These are phyloP conservation scores for Spondyliosoma cantharus DNA, from an alignment of 2,797 vertebrate species.

Conservation along the genomic window DNA sequence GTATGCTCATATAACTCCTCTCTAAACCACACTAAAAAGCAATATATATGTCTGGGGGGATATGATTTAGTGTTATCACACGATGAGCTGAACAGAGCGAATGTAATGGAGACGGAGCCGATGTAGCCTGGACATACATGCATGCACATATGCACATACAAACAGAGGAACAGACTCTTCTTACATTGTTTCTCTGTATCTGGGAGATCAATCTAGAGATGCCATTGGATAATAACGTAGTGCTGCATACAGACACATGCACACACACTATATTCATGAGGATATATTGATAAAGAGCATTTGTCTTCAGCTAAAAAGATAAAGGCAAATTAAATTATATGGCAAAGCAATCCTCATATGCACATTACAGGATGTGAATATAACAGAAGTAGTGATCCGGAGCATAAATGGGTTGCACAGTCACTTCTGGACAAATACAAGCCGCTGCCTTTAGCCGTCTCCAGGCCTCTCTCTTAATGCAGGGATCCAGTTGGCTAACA, in stretches of 20 bases:
- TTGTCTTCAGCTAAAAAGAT: slow-evolving; percentile 5
- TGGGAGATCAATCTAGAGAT: slow-evolving; percentile 40
- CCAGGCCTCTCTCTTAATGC: slow-evolving; percentile 20
- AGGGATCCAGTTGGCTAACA: slow-evolving; percentile 48
- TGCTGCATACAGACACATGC: slow-evolving; percentile 12
- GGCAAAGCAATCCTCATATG: not conserved
- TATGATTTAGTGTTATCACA: slow-evolving; percentile 71
- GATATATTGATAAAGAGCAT: not conserved
- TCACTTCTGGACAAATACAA: slow-evolving; percentile 42
- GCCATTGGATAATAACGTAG: slow-evolving; percentile 16
- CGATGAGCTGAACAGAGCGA: slow-evolving; percentile 31
- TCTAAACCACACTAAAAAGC: slow-evolving; percentile 68
- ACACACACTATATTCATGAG: not conserved
- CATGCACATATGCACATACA: slow-evolving; percentile 10
- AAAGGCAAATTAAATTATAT: not conserved
- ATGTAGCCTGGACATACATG: slow-evolving; percentile 23
- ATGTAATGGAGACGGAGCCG: slow-evolving; percentile 24
- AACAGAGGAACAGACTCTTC: slow-evolving; percentile 4
- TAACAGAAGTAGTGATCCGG: not conserved
- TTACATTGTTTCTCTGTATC: slow-evolving; percentile 11
- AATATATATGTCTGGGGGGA: slow-evolving; percentile 65
- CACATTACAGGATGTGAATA: not conserved
- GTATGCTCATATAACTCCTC: slow-evolving; percentile 65
- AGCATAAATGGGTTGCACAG: slow-evolving; percentile 31
- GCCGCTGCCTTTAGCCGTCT: slow-evolving; percentile 12